Conservation (phyloP, 2,113 vertebrate species). For the Eurystomus gularis region DNA sequence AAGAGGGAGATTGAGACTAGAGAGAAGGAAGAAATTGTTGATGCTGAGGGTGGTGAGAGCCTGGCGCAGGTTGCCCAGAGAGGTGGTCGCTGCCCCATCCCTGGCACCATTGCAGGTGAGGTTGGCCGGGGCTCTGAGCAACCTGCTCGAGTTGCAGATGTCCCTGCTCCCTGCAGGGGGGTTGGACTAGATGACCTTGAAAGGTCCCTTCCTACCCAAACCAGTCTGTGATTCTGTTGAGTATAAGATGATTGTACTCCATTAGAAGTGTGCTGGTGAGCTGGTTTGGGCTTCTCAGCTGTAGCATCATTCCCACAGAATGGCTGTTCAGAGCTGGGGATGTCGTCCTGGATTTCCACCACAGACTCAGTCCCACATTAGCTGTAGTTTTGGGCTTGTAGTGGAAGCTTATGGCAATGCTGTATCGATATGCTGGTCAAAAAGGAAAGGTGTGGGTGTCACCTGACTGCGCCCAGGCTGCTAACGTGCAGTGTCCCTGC, state of each 20-base stretch:
- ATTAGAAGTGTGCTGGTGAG: fast-evolving
- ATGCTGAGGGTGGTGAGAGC: not conserved
- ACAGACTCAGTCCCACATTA: not conserved
- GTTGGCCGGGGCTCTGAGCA: not conserved
- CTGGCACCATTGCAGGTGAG: not conserved
- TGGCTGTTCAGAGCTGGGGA: not conserved
- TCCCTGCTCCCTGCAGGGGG: not conserved
- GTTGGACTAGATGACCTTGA: not conserved
- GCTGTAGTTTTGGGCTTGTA: not conserved
- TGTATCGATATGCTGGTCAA: not conserved
- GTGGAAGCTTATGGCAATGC: not conserved
- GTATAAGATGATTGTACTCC: fast-evolving
- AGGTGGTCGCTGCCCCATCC: not conserved
- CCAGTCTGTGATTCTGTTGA: not conserved
- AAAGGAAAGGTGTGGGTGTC: not conserved
- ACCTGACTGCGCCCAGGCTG: fast-evolving
- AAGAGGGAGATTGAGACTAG: not conserved
- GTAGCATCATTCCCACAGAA: not conserved
- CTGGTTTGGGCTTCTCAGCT: not conserved
- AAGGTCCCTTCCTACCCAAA: not conserved
- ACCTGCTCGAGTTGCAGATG: not conserved
- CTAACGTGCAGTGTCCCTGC: not conserved
- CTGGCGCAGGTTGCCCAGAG: not conserved
- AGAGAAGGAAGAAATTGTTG: not conserved
- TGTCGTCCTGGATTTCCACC: not conserved